Percentiles rank a stretch among this genome's conserved stretches.
Evolutionary conservation across 2,888 invertebrate genomes (phyloP).

Genomic region (Machimus rusticus): DNA sequence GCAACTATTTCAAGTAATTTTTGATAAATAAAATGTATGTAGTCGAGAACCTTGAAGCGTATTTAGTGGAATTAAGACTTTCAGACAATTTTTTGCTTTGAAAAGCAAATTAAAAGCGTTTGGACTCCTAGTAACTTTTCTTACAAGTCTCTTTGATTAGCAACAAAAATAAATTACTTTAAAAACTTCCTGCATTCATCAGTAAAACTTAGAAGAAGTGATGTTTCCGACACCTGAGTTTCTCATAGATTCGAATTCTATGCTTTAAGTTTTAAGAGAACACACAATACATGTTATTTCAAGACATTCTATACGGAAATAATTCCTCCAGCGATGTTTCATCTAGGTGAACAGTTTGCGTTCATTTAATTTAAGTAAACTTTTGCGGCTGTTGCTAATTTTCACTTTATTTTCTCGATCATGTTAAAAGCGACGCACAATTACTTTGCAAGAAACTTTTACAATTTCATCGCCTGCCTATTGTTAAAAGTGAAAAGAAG

Average conservation of each 20-base stretch:
- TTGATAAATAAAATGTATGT: neutral
- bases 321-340: neutral
- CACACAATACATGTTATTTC: neutral
- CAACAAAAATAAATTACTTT: neutral
- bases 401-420: neutral
- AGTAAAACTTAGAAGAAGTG: neutral
- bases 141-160: neutral
- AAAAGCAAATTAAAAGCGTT: neutral
- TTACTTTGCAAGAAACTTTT: neutral
- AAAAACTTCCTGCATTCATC: neutral
- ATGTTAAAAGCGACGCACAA: neutral
- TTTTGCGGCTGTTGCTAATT: neutral
- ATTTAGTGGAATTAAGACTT: neutral
- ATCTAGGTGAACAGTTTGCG: neutral
- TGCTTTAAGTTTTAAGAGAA: neutral
- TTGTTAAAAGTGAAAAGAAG: neutral
- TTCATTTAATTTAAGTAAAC: neutral
- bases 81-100: neutral
- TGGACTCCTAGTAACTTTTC: neutral
- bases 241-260: neutral
- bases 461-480: neutral
- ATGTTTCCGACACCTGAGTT: neutral
- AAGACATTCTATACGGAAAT: neutral
- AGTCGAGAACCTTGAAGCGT: neutral
- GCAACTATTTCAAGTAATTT: too few species aligned